These are phyloP conservation scores for Turritopsis rubra DNA, from an alignment of 30 jellyfish, hydroid and myxozoan genomes.

Conservation along the genomic window DNA sequence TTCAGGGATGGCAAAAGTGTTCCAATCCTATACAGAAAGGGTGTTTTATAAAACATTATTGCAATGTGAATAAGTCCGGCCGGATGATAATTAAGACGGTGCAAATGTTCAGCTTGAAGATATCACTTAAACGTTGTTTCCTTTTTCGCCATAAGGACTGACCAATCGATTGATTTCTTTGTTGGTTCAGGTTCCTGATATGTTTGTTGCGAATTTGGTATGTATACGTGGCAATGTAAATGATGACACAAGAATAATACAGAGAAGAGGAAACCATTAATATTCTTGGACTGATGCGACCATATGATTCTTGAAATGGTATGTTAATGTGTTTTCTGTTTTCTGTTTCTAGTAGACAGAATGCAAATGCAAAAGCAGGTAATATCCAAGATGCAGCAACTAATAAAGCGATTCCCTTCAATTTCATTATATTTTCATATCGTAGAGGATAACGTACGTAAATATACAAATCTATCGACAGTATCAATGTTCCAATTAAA, in stretches of 20 bases:
- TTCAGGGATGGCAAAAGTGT: background rate
- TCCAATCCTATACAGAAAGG: background rate
- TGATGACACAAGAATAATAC: background rate
- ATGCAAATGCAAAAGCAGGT: background rate
- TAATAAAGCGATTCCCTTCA: background rate
- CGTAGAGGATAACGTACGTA: background rate
- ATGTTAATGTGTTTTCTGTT: background rate
- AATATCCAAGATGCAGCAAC: background rate
- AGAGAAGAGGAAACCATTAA: background rate
- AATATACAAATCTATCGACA: background rate
- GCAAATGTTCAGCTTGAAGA: background rate
- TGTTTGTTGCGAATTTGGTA: background rate
- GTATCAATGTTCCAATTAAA: background rate
- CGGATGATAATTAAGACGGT: background rate
- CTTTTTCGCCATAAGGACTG: background rate
- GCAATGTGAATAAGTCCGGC: background rate
- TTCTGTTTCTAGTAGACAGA: background rate
- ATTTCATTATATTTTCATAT: background rate
- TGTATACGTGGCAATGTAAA: background rate
- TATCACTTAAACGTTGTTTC: background rate
- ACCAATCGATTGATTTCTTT: background rate
- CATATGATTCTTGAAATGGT: no score
- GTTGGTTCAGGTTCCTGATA: background rate
- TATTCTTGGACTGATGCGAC: background rate
- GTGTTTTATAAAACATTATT: background rate